A percentile compares a stretch with the other conserved stretches of the same genome.
Evolutionary conservation across 2,888 invertebrate genomes (phyloP).

Genomic region (Troglohyphantes excavatus): DNA sequence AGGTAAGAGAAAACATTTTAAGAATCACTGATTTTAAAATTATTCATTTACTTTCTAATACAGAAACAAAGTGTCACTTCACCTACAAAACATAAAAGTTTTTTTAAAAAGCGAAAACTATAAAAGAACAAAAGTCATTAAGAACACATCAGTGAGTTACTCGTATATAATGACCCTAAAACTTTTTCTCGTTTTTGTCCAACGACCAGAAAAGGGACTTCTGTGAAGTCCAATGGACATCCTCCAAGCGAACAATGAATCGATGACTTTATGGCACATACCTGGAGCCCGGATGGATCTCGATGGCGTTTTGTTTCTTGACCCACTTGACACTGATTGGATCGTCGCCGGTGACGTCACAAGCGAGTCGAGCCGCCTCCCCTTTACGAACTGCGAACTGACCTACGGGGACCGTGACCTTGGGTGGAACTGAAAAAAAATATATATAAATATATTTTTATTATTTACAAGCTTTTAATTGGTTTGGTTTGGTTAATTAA

Average conservation of each 20-base stretch:
- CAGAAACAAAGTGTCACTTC: too few relatives aligned
- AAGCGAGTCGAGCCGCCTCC: slow-evolving; percentile 67
- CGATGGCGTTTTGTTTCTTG: slow-evolving; percentile 73
- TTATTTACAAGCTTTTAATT: too few relatives aligned
- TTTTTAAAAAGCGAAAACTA: too few relatives aligned
- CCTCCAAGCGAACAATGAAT: slow-evolving; percentile 18
- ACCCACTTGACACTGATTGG: slow-evolving; percentile 76
- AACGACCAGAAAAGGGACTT: neutral
- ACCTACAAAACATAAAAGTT: too few relatives aligned
- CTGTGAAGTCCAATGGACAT: neutral
- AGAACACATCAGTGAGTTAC: too few relatives aligned
- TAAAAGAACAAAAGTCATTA: too few relatives aligned
- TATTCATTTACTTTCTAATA: too few relatives aligned
- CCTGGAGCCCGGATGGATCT: slow-evolving; percentile 76
- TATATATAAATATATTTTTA: neutral
- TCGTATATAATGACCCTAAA: too few relatives aligned
- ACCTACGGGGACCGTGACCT: slow-evolving; percentile 61
- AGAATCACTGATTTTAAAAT: too few relatives aligned
- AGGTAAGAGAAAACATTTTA: too few relatives aligned
- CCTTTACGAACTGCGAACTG: slow-evolving; percentile 74
- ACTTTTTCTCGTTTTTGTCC: too few relatives aligned
- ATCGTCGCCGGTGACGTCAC: slow-evolving; percentile 74
- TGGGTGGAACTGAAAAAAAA: slow-evolving; percentile 70
- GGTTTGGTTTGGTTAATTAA: too few relatives aligned
- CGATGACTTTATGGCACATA: slow-evolving; percentile 37